These are phyloP conservation scores for Hycleus cichorii DNA, from an alignment of 1,140 invertebrate species.

Conservation along the genomic window DNA sequence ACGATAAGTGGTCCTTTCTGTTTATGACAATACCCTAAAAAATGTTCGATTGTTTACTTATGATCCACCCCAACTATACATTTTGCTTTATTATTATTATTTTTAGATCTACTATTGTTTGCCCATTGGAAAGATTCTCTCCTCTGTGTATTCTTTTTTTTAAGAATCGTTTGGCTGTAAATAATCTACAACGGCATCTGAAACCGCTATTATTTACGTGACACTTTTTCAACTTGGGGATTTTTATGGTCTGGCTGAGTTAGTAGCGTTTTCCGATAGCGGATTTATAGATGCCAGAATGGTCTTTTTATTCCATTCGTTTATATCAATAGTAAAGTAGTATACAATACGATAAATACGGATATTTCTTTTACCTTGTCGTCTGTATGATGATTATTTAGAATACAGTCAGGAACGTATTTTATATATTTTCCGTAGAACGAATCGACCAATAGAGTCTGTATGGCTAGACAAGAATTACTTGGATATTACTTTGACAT, in stretches of 20 bases:
- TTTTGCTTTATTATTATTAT: no score
- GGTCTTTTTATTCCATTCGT: no score
- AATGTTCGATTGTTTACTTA: constrained; percentile 12
- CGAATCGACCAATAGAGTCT: no score
- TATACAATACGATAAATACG: no score
- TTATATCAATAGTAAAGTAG: no score
- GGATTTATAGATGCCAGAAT: constrained; percentile 10
- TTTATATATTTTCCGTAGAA: no score
- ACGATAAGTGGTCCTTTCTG: constrained; percentile 1
- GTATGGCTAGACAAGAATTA: no score
- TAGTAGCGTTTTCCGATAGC: constrained; percentile 9
- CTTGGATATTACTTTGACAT: no score
- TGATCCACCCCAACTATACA: not conserved
- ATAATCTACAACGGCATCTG: constrained; percentile 14
- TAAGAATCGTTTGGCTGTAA: constrained; percentile 13
- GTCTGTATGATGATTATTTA: no score
- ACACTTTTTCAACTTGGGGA: constrained; percentile 11
- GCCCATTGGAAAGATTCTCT: constrained; percentile 8
- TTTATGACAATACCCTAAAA: constrained; percentile 6
- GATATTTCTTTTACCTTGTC: no score
- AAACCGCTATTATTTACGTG: constrained; percentile 16
- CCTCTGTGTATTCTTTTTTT: not conserved
- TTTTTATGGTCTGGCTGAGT: constrained; percentile 12
- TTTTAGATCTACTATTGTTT: no score
- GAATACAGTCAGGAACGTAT: no score